Evolutionary conservation across 2,797 vertebrate species (phyloP).

Genomic region (Myotis vivesi): DNA sequence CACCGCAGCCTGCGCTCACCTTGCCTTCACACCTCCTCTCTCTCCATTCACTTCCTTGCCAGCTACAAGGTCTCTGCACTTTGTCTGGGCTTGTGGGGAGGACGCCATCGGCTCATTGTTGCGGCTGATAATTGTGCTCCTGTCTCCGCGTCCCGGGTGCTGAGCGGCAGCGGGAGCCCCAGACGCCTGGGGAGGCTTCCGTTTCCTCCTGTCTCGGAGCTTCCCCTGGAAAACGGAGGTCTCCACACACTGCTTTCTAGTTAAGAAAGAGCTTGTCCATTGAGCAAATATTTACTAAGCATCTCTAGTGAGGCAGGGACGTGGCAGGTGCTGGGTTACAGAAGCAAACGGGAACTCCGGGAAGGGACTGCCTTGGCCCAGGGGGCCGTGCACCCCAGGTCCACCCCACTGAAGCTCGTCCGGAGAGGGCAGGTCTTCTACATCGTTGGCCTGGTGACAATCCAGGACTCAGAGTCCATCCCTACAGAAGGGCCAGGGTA

Average conservation of each 20-base stretch:
- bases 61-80: background rate
- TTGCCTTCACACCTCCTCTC: background rate
- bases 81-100: conserved; percentile 20
- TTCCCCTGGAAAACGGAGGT: background rate
- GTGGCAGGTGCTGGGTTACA: background rate
- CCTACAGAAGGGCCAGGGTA: background rate
- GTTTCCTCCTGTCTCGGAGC: background rate
- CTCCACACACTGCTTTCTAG: background rate
- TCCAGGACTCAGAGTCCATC: background rate
- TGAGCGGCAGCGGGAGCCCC: background rate
- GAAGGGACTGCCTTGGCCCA: background rate
- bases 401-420: no score
- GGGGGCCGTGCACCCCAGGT: fast-evolving
- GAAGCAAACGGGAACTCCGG: background rate
- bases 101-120: background rate
- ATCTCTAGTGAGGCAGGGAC: background rate
- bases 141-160: background rate
- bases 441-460: fast-evolving
- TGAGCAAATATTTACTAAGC: conserved; percentile 31
- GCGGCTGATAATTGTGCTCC: background rate
- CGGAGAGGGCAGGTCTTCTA: fast-evolving
- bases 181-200: background rate
- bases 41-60: background rate
- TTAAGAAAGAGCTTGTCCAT: background rate
- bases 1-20: background rate